These are phyloP conservation scores for Cryptus armator DNA, from an alignment of 2,888 invertebrate genomes.

Conservation along the genomic window DNA sequence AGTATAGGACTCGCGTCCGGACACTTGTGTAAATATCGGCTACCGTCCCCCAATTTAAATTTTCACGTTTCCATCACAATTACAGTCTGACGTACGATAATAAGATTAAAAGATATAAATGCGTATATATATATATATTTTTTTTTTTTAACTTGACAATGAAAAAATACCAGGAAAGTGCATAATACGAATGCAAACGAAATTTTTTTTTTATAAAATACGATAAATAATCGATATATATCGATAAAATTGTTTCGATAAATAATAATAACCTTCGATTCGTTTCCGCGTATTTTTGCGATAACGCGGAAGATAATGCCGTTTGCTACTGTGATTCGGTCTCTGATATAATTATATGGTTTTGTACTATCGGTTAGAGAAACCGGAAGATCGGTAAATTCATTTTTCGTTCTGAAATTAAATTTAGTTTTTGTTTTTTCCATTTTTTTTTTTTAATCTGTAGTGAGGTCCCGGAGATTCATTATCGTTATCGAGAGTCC, in stretches of 20 bases:
- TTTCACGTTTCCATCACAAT: conserved; percentile 2
- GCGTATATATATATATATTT: too few relatives aligned
- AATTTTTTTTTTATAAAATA: too few relatives aligned
- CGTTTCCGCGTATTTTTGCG: neutral
- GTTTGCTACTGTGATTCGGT: neutral
- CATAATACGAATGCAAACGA: too few relatives aligned
- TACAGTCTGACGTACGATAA: neutral
- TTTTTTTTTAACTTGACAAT: too few relatives aligned
- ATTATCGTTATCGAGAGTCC: conserved; percentile 89
- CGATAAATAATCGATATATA: too few relatives aligned
- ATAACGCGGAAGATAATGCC: conserved; percentile 21
- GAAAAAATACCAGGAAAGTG: too few relatives aligned
- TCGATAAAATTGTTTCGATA: too few relatives aligned
- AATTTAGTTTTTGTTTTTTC: neutral
- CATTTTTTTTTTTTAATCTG: neutral
- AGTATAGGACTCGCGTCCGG: neutral
- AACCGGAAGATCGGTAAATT: conserved; percentile 11
- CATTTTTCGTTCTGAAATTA: neutral
- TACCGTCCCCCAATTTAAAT: neutral
- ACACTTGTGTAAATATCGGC: conserved; percentile 56
- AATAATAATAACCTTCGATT: conserved; percentile 6
- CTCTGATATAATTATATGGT: conserved; percentile 18
- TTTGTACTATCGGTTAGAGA: neutral
- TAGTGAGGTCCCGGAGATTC: conserved; percentile 84
- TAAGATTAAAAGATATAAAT: neutral